Conservation (phyloP, 1,140 invertebrate species). For the Drosophila funebris region DNA sequence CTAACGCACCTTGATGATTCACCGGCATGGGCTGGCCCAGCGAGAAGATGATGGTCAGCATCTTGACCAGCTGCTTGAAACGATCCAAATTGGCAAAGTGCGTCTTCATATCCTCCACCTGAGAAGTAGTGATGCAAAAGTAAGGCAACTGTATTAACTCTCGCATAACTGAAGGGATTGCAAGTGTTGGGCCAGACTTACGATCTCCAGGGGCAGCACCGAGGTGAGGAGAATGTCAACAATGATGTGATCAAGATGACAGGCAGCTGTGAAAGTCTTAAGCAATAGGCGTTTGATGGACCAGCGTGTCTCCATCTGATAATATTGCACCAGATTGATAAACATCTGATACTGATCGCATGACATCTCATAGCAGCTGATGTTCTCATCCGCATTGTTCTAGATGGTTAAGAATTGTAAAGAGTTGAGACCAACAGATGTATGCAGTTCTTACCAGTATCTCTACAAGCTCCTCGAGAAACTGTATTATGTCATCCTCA, state of each 20-base stretch:
- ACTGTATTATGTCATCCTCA: slow-evolving; percentile 92
- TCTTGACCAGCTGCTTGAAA: slow-evolving; percentile 86
- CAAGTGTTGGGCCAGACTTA: slow-evolving; percentile 82
- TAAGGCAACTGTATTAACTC: not conserved
- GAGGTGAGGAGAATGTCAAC: slow-evolving; percentile 93
- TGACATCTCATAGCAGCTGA: slow-evolving; percentile 90
- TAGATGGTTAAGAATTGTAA: slow-evolving; percentile 83
- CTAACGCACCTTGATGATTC: slow-evolving; percentile 90
- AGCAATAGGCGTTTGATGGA: slow-evolving; percentile 91
- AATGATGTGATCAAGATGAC: slow-evolving; percentile 91
- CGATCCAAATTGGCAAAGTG: slow-evolving; percentile 79
- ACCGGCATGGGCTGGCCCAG: slow-evolving; percentile 94
- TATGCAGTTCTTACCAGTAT: slow-evolving; percentile 88
- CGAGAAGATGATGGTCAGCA: slow-evolving; percentile 93
- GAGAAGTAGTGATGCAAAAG: not conserved
- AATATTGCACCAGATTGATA: slow-evolving; percentile 92
- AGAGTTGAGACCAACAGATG: not conserved
- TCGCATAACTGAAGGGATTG: too few species aligned
- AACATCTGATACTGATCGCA: slow-evolving; percentile 91
- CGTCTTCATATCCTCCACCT: slow-evolving; percentile 83
- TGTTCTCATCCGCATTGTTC: slow-evolving; percentile 93
- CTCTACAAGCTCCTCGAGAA: slow-evolving; percentile 92
- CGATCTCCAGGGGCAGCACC: slow-evolving; percentile 93
- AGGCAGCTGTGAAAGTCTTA: slow-evolving; percentile 93
- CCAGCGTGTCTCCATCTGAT: slow-evolving; percentile 96